phyloP scores from a whole-genome alignment of 1,140 invertebrate species.

The Leptinotarsa defecta region DNA sequence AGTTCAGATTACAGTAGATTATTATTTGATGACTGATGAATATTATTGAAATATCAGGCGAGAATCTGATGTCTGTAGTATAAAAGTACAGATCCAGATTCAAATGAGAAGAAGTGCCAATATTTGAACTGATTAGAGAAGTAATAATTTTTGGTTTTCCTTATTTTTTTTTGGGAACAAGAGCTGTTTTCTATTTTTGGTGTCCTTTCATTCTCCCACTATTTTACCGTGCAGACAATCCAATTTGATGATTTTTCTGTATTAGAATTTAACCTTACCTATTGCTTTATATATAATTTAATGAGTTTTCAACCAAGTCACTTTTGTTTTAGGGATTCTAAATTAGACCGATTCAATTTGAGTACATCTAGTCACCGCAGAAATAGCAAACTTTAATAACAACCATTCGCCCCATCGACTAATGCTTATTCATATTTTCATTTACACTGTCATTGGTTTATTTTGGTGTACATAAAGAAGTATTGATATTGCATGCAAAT shows the following conservation, averaged over 20 bases:
- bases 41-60: background rate
- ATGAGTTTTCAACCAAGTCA: conserved; percentile 9
- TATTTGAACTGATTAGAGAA: background rate
- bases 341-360: conserved; percentile 32
- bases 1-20: background rate
- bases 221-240: background rate
- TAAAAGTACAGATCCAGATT: too few relatives aligned
- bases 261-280: background rate
- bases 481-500: too few relatives aligned
- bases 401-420: background rate
- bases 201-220: too few relatives aligned
- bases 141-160: too few relatives aligned
- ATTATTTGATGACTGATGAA: background rate
- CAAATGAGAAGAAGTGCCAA: too few relatives aligned
- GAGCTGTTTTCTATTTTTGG: too few relatives aligned
- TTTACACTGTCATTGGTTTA: background rate
- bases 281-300: background rate
- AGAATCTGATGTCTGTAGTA: too few relatives aligned
- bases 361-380: conserved; percentile 31
- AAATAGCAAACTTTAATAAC: conserved; percentile 37
- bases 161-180: too few relatives aligned
- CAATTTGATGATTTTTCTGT: background rate
- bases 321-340: conserved; percentile 48
- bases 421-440: background rate
- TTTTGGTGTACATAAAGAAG: too few relatives aligned